Evolutionary conservation across 2,113 vertebrate species (phyloP), one percentile per base, ranked within the genome.

Genomic region (Chaenocephalus aceratus): DNA sequence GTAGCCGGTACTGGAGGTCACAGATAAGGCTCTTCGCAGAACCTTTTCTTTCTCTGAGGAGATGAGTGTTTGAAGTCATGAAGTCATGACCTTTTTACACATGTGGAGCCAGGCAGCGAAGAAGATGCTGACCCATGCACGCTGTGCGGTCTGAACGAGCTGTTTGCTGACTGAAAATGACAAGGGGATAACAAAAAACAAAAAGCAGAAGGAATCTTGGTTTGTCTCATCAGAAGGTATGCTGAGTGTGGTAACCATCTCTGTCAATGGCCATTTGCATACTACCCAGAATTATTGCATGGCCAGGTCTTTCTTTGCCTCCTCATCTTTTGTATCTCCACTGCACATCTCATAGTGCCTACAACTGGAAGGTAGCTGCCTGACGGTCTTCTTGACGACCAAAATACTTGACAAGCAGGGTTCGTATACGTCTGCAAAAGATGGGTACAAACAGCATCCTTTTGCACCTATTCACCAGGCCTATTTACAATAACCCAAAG

Each of bases 21-120:
- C 63, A 85, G 87, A 91, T 87, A 91, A 86, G 79, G 44, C 81
- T 18, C 45, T 49, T 77, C 57, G 41, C 46, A 34, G 44, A 66
- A 60, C 56, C 1, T 52, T 72, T 21, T 30, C 61, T 56, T n/a
- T n/a, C n/a, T n/a, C n/a, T n/a, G n/a, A n/a, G n/a, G 36, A 87
- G 83, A 87, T 78, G 84, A 77, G 41, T 48, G 11, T 56, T 59
- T 74, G 51, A 74, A 86, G 60, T 74, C 36, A 5, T 72, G 65
- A 82, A n/a, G n/a, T n/a, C n/a, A n/a, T n/a, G n/a, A n/a, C n/a
- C 78, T 81, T 69, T 83, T 79, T 65, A 74, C 10, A 10, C 64
- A 44, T 21, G 46, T 36, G 23, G 75, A 67, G 45, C 18, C 36
- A 67, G 54, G 62, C 62, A 72, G 49, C 69, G 12, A 57, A 64